Conservation (phyloP, 2,888 invertebrate genomes). For the Exephanes ischioxanthus region DNA sequence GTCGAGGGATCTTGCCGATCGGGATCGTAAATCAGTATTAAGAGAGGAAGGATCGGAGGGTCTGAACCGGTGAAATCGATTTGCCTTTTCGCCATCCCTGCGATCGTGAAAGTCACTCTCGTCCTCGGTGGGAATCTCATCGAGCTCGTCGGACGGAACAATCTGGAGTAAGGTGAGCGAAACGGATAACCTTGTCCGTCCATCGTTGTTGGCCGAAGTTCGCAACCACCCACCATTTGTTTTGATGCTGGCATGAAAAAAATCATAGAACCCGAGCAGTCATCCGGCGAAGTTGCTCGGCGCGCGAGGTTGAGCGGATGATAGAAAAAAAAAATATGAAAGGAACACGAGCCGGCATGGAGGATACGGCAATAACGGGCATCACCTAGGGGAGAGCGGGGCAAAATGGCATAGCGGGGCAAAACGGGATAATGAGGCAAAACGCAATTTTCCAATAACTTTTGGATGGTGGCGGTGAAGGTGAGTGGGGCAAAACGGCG, state of each 20-base stretch:
- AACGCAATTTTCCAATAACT: too few species aligned
- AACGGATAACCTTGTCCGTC: too few species aligned
- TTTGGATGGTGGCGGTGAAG: too few species aligned
- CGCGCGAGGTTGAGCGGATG: neutral
- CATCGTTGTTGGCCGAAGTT: too few species aligned
- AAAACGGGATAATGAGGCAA: too few species aligned
- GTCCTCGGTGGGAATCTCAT: neutral
- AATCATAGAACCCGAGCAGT: slow-evolving; percentile 48
- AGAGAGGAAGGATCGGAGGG: slow-evolving; percentile 8
- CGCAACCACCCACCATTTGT: slow-evolving; percentile 29
- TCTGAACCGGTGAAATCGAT: neutral
- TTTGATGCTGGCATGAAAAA: slow-evolving; percentile 52
- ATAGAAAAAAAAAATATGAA: neutral
- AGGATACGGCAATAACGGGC: slow-evolving; percentile 3
- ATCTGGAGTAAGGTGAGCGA: too few species aligned
- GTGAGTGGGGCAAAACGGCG: too few species aligned
- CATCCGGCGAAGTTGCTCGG: slow-evolving; percentile 17
- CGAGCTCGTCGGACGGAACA: neutral
- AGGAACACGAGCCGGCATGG: neutral
- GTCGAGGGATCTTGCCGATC: slow-evolving; percentile 25
- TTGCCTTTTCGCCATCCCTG: neutral
- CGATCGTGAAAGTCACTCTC: neutral
- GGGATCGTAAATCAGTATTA: slow-evolving; percentile 55
- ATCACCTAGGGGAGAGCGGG: too few species aligned
- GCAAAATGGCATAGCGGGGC: too few species aligned